Conservation (phyloP, 2,888 invertebrate species). For the Mesoligia furuncula region DNA sequence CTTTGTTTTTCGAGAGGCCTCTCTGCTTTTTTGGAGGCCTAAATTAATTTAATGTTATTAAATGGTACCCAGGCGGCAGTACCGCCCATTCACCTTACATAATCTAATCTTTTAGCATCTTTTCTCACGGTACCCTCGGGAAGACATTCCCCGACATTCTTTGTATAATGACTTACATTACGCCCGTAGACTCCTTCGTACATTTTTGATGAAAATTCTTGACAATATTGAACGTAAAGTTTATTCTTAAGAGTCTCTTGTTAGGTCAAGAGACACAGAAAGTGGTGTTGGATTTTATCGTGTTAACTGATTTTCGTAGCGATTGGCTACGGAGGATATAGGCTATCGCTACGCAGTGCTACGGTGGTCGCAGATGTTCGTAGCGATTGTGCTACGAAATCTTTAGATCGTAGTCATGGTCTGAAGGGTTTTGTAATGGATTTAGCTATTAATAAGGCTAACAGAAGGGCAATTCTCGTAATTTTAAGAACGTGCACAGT, state of each 20-base stretch:
- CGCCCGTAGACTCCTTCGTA: slow-evolving; percentile 21
- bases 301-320: slow-evolving; percentile 7
- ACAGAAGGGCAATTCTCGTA: background rate
- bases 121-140: slow-evolving; percentile 17
- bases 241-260: slow-evolving; percentile 27
- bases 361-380: background rate
- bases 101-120: slow-evolving; percentile 47
- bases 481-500: background rate
- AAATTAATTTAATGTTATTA: slow-evolving; percentile 19
- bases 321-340: background rate
- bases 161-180: slow-evolving; percentile 13
- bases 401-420: background rate
- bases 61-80: slow-evolving; percentile 33
- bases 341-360: background rate
- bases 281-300: slow-evolving; percentile 17
- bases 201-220: slow-evolving; percentile 21
- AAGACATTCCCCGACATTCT: slow-evolving; percentile 12
- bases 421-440: background rate
- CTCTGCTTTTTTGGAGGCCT: background rate
- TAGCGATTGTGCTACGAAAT: background rate
- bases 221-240: slow-evolving; percentile 12
- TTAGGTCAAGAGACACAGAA: slow-evolving; percentile 3
- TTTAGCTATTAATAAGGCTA: background rate
- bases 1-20: background rate
- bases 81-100: slow-evolving; percentile 24